A percentile compares a stretch with the other conserved stretches of the same genome.
phyloP scores from a whole-genome alignment of 2,888 invertebrate species.

The Carterocephalus palaemon region DNA sequence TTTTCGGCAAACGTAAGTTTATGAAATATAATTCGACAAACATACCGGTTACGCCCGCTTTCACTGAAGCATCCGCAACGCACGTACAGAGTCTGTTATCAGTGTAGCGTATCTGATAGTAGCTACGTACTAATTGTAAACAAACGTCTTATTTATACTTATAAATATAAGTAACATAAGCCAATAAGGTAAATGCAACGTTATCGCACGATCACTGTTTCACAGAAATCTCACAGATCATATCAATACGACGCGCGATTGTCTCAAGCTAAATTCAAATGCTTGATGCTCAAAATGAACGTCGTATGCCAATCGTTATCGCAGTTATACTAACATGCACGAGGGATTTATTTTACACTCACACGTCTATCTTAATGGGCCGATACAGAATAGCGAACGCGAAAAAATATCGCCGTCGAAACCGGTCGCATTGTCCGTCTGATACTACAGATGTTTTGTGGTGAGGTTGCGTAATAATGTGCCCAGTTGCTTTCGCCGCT shows the following conservation, averaged over 20 bases:
- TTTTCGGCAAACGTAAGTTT: conserved; percentile 2
- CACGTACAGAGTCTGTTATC: conserved; percentile 38
- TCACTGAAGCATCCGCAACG: conserved; percentile 37
- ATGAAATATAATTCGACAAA: conserved; percentile 20
- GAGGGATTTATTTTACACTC: conserved; percentile 45
- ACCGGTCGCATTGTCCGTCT: conserved; percentile 51
- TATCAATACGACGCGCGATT: not conserved
- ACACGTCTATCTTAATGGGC: conserved; percentile 50
- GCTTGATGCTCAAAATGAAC: conserved; percentile 39
- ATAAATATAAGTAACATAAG: conserved; percentile 16
- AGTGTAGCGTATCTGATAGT: conserved; percentile 33
- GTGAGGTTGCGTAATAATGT: conserved; percentile 47
- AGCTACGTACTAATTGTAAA: conserved; percentile 13
- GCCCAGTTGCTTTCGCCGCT: conserved; percentile 46
- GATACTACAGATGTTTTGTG: conserved; percentile 46
- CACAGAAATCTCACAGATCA: conserved; percentile 3
- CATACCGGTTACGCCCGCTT: conserved; percentile 36
- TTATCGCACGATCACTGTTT: conserved; percentile 12
- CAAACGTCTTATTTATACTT: conserved; percentile 19
- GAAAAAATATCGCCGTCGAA: conserved; percentile 53
- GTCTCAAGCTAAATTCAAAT: conserved; percentile 29
- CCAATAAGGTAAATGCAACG: not conserved
- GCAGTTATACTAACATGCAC: conserved; percentile 53
- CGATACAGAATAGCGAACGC: conserved; percentile 51
- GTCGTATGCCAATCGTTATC: conserved; percentile 62